Conservation (phyloP, 2,888 invertebrate species). For the Habroteleia sp. region DNA sequence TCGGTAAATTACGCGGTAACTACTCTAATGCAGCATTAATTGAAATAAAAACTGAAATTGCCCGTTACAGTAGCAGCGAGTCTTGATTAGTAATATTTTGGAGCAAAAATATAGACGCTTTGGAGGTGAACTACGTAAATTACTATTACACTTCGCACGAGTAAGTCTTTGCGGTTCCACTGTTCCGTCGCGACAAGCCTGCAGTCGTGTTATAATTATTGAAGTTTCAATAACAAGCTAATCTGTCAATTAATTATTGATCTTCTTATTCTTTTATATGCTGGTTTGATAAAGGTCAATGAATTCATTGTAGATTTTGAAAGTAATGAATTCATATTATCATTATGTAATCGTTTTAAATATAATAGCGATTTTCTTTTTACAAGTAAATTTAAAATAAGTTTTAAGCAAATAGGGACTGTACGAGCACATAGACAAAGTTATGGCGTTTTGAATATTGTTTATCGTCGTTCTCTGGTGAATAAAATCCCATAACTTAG, state of each 20-base stretch:
- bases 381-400: too few relatives aligned
- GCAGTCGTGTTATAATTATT: slow-evolving; percentile 21
- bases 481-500: too few relatives aligned
- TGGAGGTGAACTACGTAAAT: slow-evolving; percentile 5
- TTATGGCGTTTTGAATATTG: too few relatives aligned
- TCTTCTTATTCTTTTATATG: too few relatives aligned
- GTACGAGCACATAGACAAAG: too few relatives aligned
- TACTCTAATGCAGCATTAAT: slow-evolving; percentile 25
- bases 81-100: slow-evolving; percentile 19
- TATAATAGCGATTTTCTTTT: too few relatives aligned
- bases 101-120: slow-evolving; percentile 5
- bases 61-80: background rate
- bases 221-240: slow-evolving; percentile 14
- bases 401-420: too few relatives aligned
- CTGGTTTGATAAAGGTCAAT: too few relatives aligned
- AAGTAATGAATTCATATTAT: too few relatives aligned
- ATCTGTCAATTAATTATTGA: slow-evolving; percentile 36
- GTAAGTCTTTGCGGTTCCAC: slow-evolving; percentile 24
- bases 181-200: slow-evolving; percentile 10
- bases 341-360: too few relatives aligned
- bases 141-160: slow-evolving; percentile 5
- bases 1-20: slow-evolving; percentile 10
- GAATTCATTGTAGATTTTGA: too few relatives aligned
- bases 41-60: slow-evolving; percentile 15
- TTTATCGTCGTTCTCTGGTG: too few relatives aligned